Evolutionary conservation across 2,113 vertebrate species (phyloP), one percentile per base, ranked within the genome.

Genomic region (Stigmatopora argus): DNA sequence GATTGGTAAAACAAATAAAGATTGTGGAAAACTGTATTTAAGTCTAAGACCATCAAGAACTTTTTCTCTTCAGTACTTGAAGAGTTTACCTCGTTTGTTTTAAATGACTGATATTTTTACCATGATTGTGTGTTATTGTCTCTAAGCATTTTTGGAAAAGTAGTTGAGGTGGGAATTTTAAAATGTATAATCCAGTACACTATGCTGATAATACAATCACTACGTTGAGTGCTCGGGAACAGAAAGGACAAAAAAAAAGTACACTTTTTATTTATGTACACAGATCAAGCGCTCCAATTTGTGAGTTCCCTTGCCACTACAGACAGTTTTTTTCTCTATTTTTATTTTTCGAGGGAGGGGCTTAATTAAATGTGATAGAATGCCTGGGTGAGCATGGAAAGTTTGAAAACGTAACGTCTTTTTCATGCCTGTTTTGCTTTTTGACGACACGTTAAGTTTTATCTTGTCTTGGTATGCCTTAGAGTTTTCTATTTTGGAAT

Each of bases 401-500:
- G 31, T 52, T 44, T 18, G 35, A 49, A 11, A 64, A 46, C 53
- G 44, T 41, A 51, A 35, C 31, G 31, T 34, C 73, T 76, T 41
- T 41, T 73, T 70, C 73, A 72, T 71, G 15, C 74, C 77, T 79
- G 66, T 85, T 61, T 80, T 66, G 71, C 78, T 83, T 86, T 86
- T 75, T 77, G 38, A 72, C 70, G 69, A 85, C 70, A 66, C 69
- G 52, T 69, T 81, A 58, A 77, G 81, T 77, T 75, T 79, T 78
- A 38, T 79, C 67, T 73, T 26, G 72, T 82, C 77, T 31, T 85
- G 81, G 86, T 87, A 84, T 88, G 85, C 83, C 87, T 88, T 86
- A 88, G 84, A 89, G 82, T 85, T 87, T 89, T 89, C 82, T 89
- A 89, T 89, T 89, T 89, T 89, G 87, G 88, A 90, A 89, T 90